phyloP scores from a whole-genome alignment of 2,113 vertebrate genomes.

The Microtus richardsoni region DNA sequence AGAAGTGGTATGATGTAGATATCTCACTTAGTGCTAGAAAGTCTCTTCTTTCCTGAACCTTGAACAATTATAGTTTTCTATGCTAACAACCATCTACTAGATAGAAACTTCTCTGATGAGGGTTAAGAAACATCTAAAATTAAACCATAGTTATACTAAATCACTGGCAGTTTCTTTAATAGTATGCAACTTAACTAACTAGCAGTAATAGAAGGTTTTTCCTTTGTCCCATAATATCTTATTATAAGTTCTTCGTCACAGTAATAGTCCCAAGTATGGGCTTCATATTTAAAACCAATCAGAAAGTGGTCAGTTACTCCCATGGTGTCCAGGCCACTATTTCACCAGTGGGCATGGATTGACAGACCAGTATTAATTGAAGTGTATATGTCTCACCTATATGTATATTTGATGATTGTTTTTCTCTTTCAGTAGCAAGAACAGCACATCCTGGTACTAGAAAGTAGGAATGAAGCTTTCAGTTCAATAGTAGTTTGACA shows the following conservation, averaged over 20 bases:
- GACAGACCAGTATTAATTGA: background rate
- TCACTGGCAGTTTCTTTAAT: background rate
- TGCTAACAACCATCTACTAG: background rate
- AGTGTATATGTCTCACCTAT: background rate
- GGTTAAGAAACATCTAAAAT: background rate
- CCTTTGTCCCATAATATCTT: background rate
- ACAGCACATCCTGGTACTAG: background rate
- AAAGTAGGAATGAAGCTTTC: background rate
- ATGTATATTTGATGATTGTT: background rate
- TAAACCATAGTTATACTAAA: background rate
- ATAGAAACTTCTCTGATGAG: background rate
- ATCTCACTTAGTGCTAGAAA: background rate
- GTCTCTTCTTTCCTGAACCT: background rate
- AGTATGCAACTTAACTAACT: background rate
- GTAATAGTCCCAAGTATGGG: background rate
- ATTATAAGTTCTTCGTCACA: fast-evolving
- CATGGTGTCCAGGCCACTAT: background rate
- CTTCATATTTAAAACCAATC: background rate
- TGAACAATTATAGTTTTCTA: background rate
- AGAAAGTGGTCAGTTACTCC: background rate
- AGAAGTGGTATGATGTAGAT: background rate
- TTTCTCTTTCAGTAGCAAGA: background rate
- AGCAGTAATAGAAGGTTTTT: background rate
- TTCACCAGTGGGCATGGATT: background rate
- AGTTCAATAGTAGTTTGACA: background rate